Evolutionary conservation across 1,140 invertebrate species (phyloP).

Genomic region (Habropoda laboriosa): DNA sequence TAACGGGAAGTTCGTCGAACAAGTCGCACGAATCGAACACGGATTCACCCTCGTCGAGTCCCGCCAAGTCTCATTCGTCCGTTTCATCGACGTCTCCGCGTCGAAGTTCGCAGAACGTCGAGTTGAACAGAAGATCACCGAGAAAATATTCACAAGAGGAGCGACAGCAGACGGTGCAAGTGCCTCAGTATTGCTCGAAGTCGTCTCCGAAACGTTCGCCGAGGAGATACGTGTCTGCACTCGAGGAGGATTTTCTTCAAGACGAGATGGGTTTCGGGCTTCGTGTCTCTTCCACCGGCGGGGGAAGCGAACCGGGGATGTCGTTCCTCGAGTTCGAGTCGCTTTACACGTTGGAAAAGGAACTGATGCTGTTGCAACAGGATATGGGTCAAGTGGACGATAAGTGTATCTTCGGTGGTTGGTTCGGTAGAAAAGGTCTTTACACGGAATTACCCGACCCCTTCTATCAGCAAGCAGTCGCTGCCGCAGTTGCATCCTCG

Average conservation of each 20-base stretch:
- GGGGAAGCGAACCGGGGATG: slow-evolving; percentile 60
- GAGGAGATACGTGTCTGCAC: slow-evolving; percentile 20
- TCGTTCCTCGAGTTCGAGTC: slow-evolving; percentile 76
- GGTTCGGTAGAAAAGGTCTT: slow-evolving; percentile 64
- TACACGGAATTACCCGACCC: slow-evolving; percentile 74
- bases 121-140: slow-evolving; percentile 39
- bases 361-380: slow-evolving; percentile 63
- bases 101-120: neutral
- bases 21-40: slow-evolving; percentile 45
- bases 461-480: slow-evolving; percentile 34
- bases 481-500: slow-evolving; percentile 22
- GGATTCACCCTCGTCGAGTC: slow-evolving; percentile 39
- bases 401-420: slow-evolving; percentile 63
- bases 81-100: slow-evolving; percentile 45
- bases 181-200: slow-evolving; percentile 27
- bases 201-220: slow-evolving; percentile 56
- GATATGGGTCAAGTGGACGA: slow-evolving; percentile 64
- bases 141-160: slow-evolving; percentile 48
- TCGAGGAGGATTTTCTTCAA: slow-evolving; percentile 56
- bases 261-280: slow-evolving; percentile 67
- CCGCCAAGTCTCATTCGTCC: slow-evolving; percentile 11
- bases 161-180: slow-evolving; percentile 39
- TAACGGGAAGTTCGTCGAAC: slow-evolving; percentile 29
- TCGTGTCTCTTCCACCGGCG: slow-evolving; percentile 39
- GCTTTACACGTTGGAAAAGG: slow-evolving; percentile 73